Conservation (phyloP, 2,113 vertebrate species). For the Nesogale talazaci region DNA sequence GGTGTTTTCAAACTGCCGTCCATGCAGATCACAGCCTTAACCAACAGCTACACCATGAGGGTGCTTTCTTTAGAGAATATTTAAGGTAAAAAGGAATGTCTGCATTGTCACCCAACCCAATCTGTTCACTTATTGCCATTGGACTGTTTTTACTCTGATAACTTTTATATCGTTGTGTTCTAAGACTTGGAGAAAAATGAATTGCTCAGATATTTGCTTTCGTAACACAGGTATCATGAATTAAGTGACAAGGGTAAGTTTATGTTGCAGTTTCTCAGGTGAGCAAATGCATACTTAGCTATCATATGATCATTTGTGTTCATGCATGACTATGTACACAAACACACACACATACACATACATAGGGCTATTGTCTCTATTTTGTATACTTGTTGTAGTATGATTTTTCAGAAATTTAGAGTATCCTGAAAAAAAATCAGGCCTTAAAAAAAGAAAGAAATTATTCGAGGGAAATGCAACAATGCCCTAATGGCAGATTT, state of each 20-base stretch:
- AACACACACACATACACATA: background rate
- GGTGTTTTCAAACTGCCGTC: too few species aligned
- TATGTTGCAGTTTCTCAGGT: background rate
- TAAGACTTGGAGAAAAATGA: background rate
- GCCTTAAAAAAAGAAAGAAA: background rate
- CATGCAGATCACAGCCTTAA: too few species aligned
- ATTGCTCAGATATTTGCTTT: background rate
- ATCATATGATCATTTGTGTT: background rate
- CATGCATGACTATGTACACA: background rate
- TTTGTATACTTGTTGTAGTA: background rate
- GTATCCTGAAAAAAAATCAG: background rate
- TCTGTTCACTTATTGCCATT: background rate
- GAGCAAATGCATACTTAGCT: background rate
- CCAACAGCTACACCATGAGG: too few species aligned
- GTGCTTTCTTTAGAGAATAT: too few species aligned
- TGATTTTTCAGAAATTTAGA: background rate
- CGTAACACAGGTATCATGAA: background rate
- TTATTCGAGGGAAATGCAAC: background rate
- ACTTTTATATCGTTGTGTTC: background rate
- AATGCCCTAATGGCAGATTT: background rate
- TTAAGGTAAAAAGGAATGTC: too few species aligned
- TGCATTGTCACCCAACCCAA: background rate
- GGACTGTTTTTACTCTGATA: background rate
- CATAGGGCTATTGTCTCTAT: background rate
- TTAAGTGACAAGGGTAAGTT: background rate